These are phyloP conservation scores for Pantala flavescens DNA, from an alignment of 1,140 invertebrate genomes.

Conservation along the genomic window DNA sequence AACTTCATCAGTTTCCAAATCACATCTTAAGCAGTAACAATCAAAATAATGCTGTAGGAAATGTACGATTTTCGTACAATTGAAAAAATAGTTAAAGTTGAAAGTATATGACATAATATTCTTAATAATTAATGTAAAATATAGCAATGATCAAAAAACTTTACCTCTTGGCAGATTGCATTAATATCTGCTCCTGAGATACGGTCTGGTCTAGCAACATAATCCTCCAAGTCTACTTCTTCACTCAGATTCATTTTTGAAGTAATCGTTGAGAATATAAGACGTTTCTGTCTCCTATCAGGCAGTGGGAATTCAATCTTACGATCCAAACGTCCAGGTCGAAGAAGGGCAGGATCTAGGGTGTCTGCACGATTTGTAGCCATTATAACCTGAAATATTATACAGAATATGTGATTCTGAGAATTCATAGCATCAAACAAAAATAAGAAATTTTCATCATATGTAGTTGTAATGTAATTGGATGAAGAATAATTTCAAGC, in stretches of 20 bases:
- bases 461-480: background rate
- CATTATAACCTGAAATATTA: slow-evolving; percentile 82
- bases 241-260: slow-evolving; percentile 99
- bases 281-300: slow-evolving; percentile 92
- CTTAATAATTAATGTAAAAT: no score
- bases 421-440: background rate
- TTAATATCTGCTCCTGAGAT: slow-evolving; percentile 99
- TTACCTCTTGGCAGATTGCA: slow-evolving; percentile 97
- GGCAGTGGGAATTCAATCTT: slow-evolving; percentile 99
- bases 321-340: slow-evolving; percentile 93
- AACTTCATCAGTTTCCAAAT: background rate
- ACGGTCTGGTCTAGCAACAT: slow-evolving; percentile 93
- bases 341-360: slow-evolving; percentile 89
- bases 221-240: slow-evolving; percentile 98
- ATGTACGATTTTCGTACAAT: no score
- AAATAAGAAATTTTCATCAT: background rate
- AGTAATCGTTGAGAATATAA: slow-evolving; percentile 97
- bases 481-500: background rate
- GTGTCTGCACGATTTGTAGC: slow-evolving; percentile 98
- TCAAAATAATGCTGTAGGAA: no score
- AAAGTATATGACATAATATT: no score
- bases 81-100: no score
- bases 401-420: background rate
- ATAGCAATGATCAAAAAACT: no score
- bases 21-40: no score